Evolutionary conservation across 2,113 vertebrate genomes (phyloP), one percentile per base, ranked within the genome.

Genomic region (Oophaga pumilio): DNA sequence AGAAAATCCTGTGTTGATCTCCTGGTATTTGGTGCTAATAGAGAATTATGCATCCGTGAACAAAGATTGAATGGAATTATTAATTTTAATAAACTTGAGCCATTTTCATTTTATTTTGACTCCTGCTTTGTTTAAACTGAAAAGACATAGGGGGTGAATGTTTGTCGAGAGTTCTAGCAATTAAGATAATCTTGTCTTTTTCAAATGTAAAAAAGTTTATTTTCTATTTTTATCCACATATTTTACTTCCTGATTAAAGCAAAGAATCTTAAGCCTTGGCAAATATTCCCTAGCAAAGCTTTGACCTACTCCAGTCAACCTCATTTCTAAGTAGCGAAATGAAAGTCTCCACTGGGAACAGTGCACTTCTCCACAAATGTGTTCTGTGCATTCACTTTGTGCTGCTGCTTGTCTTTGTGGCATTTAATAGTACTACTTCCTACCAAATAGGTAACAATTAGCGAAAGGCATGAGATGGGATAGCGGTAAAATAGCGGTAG

Each of bases 361-460:
- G 73, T 28, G 52, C 57, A 66, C 82, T 73, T 83, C 71, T 71
- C 87, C 77, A 10, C 66, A 89, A 83, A 82, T 43, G 89, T 60
- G 6, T 89, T 89, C 89, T 76, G 76, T 85, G 87, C 74, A 53
- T 1, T 26, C 50, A 33, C 59, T 88, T 82, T 59, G 74, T 0
- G 82, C 76, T 87, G 82, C 66, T 89, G 59, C 43, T 87, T 89
- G 64, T 74, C 64, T 84, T 82, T 89, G 83, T 89, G 2, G 12
- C 24, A 77, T 1, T 88, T 88, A 88, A 76, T 57, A 90, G 77
- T 68, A 69, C 56, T 52, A 88, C 60, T 64, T 88, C 20, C 79
- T 84, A 77, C 26, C 33, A 88, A 76, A 77, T 69, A 71, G 73
- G 62, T 53, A 91, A 90, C 83, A 88, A 87, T 91, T 86, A 89